Evolutionary conservation across 2,113 vertebrate species (phyloP).

Genomic region (Origma solitaria): DNA sequence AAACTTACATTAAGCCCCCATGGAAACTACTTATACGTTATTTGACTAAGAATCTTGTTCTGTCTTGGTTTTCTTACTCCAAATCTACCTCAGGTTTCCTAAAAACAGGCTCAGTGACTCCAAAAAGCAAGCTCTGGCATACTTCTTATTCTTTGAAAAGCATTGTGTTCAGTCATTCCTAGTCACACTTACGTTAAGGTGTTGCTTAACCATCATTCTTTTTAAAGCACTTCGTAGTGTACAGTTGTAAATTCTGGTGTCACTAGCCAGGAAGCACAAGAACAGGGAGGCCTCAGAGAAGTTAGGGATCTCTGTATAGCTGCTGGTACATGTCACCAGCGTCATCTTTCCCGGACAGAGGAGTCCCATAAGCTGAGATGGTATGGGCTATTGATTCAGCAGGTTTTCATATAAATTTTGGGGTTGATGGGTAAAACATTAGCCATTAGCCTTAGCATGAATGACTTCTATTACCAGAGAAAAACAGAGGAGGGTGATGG

Average conservation of each 20-base stretch:
- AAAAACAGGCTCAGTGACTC: not conserved
- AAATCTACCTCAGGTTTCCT: not conserved
- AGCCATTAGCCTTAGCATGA: not conserved
- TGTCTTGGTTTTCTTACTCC: not conserved
- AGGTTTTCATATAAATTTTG: not conserved
- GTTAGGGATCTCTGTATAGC: too few relatives aligned
- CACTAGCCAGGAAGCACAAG: not conserved
- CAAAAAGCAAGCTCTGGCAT: not conserved
- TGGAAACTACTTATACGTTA: not conserved
- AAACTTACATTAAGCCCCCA: not conserved
- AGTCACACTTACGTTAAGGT: not conserved
- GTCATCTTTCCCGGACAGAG: not conserved
- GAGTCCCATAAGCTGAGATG: not conserved
- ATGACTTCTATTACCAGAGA: not conserved
- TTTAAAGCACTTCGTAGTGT: not conserved
- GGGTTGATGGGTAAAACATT: not conserved
- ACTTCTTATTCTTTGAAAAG: not conserved
- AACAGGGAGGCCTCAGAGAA: not conserved
- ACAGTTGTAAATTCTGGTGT: not conserved
- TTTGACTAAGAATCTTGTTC: not conserved
- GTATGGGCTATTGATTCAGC: not conserved
- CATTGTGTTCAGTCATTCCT: not conserved
- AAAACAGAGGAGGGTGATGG: not conserved
- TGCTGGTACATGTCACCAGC: not conserved
- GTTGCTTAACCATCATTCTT: not conserved